phyloP scores from a whole-genome alignment of 2,113 vertebrate species.

The Ailurus styani region DNA sequence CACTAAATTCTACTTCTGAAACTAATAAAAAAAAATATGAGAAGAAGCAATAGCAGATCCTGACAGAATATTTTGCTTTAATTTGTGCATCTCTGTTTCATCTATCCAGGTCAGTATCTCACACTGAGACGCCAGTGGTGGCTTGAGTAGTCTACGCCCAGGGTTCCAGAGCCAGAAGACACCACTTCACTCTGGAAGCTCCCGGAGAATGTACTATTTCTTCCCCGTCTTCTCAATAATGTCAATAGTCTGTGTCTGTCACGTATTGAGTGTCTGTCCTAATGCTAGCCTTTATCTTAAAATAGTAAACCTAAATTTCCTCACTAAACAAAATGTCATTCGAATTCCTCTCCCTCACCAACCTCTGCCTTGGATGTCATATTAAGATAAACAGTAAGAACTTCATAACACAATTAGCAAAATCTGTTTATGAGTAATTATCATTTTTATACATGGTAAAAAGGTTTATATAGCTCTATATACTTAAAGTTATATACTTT shows the following conservation, averaged over 20 bases:
- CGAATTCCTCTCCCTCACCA: not conserved
- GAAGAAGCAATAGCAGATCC: not conserved
- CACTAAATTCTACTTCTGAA: not conserved
- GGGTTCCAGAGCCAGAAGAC: not conserved
- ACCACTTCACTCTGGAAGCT: not conserved
- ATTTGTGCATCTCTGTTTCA: too few relatives aligned
- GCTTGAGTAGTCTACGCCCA: rapidly evolving
- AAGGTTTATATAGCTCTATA: not conserved
- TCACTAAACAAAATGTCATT: not conserved
- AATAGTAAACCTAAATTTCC: not conserved
- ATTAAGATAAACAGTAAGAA: not conserved
- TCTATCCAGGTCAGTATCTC: rapidly evolving
- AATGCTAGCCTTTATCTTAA: conserved; percentile 13
- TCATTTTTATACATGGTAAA: not conserved
- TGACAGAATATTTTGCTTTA: too few relatives aligned
- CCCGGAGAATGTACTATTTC: not conserved
- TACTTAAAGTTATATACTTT: not conserved
- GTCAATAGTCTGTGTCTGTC: not conserved
- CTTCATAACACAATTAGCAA: not conserved
- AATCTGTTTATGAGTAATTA: not conserved
- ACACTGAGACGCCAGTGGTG: not conserved
- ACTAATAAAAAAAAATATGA: too few relatives aligned
- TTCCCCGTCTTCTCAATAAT: not conserved
- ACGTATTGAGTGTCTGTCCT: not conserved
- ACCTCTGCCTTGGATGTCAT: not conserved